Evolutionary conservation across 2,797 vertebrate species (phyloP), one percentile per base, ranked within the genome.

Genomic region (Galago senegalensis): DNA sequence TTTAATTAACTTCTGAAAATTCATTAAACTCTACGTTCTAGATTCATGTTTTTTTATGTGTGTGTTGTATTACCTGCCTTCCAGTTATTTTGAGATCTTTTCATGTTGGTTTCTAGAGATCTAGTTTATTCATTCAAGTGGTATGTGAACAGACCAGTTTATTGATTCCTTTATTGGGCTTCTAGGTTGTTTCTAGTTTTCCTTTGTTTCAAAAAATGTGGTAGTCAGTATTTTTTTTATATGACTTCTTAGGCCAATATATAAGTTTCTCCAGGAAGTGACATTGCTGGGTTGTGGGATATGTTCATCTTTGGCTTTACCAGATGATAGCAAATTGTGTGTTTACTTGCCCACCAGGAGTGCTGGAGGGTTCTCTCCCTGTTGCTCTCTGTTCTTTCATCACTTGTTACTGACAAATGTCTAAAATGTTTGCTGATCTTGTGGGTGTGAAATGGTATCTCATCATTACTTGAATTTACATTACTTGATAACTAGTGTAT

Each of bases 161-260:
- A 67, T 86, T 77, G 69, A 87, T 90, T 92, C 5, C n/a, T 34
- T 85, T 86, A 61, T 46, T 85, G 60, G 34, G 63, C 20, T 93
- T 94, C 2, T 53, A 31, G 46, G 8, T 56, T 46, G 37, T 72
- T 96, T 67, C 16, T 13, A 53, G 20, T 69, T 92, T 95, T 89
- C 27, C n/a, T 90, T 40, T 91, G 31, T 93, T 96, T 89, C 27
- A 73, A 46, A 88, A 90, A 92, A 63, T 72, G 43, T n/a, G 79
- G 9, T 89, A 69, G 31, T 69, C 2, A 93, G 18, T 77, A 31
- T 63, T 83, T 18, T 34, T 7, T 76, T 34, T 58, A 40, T 4
- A 12, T 65, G 18, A 34, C 21, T 94, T 95, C 37, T 73, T 91
- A 4, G 69, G 37, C 80, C 85, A 76, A 76, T 27, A 61, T 27